phyloP scores from a whole-genome alignment of 2,113 vertebrate genomes.

The Microcebus griseorufus region DNA sequence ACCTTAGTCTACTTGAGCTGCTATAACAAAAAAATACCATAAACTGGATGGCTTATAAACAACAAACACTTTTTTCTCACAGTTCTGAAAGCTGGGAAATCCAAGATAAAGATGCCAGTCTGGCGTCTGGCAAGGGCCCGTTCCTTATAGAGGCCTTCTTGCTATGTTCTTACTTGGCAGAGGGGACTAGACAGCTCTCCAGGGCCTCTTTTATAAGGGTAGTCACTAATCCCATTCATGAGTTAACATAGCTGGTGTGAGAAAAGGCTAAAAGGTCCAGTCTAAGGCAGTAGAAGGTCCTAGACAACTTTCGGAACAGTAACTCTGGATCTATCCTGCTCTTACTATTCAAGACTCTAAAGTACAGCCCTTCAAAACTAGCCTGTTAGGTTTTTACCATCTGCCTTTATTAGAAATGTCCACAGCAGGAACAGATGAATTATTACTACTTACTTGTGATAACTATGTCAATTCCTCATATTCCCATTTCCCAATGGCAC shows the following conservation, averaged over 20 bases:
- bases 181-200: not conserved
- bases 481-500: not conserved
- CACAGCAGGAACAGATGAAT: not conserved
- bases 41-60: not conserved
- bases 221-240: not conserved
- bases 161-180: not conserved
- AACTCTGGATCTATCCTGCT: not conserved
- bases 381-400: not conserved
- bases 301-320: not conserved
- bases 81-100: not conserved
- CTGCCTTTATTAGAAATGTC: not conserved
- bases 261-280: not conserved
- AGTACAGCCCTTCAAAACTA: slow-evolving; percentile 8
- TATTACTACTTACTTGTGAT: not conserved
- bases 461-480: not conserved
- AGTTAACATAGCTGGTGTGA: not conserved
- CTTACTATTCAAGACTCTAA: not conserved
- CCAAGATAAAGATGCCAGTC: not conserved
- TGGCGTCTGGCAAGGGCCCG: not conserved
- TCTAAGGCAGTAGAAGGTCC: not conserved
- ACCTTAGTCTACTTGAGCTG: not conserved
- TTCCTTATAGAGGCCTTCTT: not conserved
- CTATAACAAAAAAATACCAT: not conserved
- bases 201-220: not conserved
- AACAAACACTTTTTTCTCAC: not conserved